Percentiles rank a stretch among this genome's conserved stretches.
phyloP scores from a whole-genome alignment of 1,140 invertebrate genomes.

The Schlechtendalia chinensis region DNA sequence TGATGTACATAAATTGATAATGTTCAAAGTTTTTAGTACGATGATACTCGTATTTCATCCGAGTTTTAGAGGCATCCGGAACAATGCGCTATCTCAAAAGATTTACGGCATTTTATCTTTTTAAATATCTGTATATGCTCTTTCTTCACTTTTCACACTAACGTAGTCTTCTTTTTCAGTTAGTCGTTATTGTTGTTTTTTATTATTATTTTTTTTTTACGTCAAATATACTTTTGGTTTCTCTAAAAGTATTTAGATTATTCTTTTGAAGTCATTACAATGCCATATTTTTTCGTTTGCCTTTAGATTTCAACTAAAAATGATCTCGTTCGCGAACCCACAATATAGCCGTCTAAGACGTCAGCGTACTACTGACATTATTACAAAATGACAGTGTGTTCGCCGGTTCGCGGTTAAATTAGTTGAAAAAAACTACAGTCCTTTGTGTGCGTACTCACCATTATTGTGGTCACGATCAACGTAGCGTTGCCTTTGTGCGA shows the following conservation, averaged over 20 bases:
- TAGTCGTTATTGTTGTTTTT: not conserved
- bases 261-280: not conserved
- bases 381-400: no score
- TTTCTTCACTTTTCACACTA: conserved; percentile 4
- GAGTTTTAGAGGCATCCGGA: not conserved
- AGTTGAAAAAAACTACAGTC: not conserved
- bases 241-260: conserved; percentile 1
- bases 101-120: conserved; percentile 41
- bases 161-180: conserved; percentile 3
- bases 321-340: no score
- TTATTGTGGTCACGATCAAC: conserved; percentile 24
- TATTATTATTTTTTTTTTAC: not conserved
- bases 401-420: not conserved
- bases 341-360: no score
- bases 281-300: not conserved
- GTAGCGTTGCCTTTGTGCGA: conserved; percentile 41
- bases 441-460: not conserved
- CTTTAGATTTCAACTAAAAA: no score
- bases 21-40: conserved; percentile 40
- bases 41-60: conserved; percentile 37
- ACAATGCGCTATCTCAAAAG: conserved; percentile 33
- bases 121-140: conserved; percentile 30
- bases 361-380: no score
- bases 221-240: not conserved
- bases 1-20: conserved; percentile 43